Evolutionary conservation across 2,797 vertebrate species (phyloP).

Genomic region (Crocodylus rhombifer): DNA sequence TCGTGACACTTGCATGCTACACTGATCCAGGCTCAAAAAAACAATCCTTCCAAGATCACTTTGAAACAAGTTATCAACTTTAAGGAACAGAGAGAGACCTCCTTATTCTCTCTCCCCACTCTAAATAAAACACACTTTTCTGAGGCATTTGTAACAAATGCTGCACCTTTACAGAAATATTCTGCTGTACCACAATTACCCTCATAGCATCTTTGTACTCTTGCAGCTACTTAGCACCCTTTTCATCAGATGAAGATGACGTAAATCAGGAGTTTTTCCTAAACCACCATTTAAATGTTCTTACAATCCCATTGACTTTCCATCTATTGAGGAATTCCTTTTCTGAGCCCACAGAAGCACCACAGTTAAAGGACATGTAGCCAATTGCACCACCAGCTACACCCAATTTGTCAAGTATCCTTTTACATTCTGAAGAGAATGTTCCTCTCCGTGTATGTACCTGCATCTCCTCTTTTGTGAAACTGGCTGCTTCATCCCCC

Average conservation of each 20-base stretch:
- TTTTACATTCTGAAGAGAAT: neutral
- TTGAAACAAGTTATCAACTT: neutral
- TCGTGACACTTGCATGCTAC: neutral
- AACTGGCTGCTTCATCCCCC: constrained; percentile 98
- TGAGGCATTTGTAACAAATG: neutral
- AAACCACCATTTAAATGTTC: neutral
- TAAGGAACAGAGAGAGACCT: neutral
- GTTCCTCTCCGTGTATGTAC: constrained; percentile 74
- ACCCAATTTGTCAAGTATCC: neutral
- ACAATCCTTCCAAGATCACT: neutral
- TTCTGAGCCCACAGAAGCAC: neutral
- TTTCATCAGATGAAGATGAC: neutral
- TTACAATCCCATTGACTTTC: neutral
- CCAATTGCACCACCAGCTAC: neutral
- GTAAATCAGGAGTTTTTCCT: neutral
- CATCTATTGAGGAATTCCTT: neutral
- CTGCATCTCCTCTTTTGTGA: constrained; percentile 99
- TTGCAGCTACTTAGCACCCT: neutral
- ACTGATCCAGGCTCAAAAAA: neutral
- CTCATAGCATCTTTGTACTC: neutral
- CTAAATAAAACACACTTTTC: neutral
- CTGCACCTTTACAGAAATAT: accelerated
- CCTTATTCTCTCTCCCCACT: neutral
- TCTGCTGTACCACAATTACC: neutral
- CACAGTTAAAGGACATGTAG: neutral